A percentile compares a stretch with the other conserved stretches of the same genome.
Conservation (phyloP, 2,888 invertebrate genomes). For the Acanthococcus lagerstroemiae region DNA sequence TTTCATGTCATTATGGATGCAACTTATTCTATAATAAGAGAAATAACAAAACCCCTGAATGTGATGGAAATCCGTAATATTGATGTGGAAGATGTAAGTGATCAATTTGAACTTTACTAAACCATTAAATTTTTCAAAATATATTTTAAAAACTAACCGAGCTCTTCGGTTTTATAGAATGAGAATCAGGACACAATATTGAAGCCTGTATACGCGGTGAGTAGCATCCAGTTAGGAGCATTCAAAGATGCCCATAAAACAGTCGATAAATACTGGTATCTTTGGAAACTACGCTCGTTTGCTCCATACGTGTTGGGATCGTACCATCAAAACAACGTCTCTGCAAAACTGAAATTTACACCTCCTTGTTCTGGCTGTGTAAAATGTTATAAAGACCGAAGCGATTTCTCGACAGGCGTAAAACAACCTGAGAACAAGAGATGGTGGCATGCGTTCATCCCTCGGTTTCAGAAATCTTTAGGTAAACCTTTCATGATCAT, state of each 20-base stretch:
- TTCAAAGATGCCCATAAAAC: conserved; percentile 65
- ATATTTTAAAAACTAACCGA: too few relatives aligned
- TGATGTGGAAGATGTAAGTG: conserved; percentile 5
- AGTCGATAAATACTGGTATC: conserved; percentile 80
- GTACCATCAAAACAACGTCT: conserved; percentile 44
- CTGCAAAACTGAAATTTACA: conserved; percentile 62
- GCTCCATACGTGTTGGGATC: conserved; percentile 67
- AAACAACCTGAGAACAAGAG: conserved; percentile 35
- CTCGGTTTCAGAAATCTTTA: conserved; percentile 34
- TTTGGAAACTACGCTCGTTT: conserved; percentile 65
- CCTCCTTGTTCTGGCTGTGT: conserved; percentile 73
- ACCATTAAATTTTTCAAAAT: neutral
- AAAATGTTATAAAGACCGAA: conserved; percentile 51
- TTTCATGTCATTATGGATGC: conserved; percentile 63
- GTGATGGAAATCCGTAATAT: conserved; percentile 64
- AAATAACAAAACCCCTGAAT: conserved; percentile 60
- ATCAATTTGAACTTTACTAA: neutral
- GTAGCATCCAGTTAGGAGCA: conserved; percentile 73
- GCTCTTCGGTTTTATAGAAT: neutral
- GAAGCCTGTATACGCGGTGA: conserved; percentile 58
- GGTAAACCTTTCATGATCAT: neutral
- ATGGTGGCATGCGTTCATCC: conserved; percentile 47
- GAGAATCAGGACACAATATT: conserved; percentile 2
- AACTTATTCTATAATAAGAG: conserved; percentile 71
- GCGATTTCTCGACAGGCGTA: conserved; percentile 35